phyloP scores from a whole-genome alignment of 2,797 vertebrate genomes.

The Megalops cyprinoides region DNA sequence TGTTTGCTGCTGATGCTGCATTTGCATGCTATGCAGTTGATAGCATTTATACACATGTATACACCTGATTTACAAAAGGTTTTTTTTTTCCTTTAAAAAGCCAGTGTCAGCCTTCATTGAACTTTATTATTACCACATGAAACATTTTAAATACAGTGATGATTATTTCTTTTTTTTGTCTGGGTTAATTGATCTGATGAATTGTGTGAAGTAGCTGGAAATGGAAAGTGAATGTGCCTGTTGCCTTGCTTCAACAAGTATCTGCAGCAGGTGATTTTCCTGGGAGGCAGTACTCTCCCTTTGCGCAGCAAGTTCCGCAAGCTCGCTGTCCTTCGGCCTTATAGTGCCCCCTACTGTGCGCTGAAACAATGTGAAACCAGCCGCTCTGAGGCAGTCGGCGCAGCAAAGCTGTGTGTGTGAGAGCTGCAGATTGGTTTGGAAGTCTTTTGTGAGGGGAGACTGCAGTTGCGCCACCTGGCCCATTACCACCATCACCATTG shows the following conservation, averaged over 20 bases:
- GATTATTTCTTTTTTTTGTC: not conserved
- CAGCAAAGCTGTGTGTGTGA: not conserved
- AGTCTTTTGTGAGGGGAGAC: not conserved
- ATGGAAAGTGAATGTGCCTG: not conserved
- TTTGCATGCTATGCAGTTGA: not conserved
- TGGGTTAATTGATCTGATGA: not conserved
- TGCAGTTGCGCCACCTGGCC: no score
- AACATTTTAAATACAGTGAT: not conserved
- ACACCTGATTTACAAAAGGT: not conserved
- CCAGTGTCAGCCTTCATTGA: not conserved
- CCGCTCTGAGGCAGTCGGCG: not conserved
- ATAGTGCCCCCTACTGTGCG: not conserved
- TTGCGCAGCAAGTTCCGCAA: not conserved
- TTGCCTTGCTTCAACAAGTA: not conserved
- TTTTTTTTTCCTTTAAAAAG: not conserved
- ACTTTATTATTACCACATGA: conserved; percentile 6
- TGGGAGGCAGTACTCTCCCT: not conserved
- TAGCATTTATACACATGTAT: conserved; percentile 12
- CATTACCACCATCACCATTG: no score
- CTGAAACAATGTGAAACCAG: not conserved
- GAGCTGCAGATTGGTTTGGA: not conserved
- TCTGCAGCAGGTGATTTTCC: not conserved
- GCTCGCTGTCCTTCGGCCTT: not conserved
- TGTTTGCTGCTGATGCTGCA: not conserved
- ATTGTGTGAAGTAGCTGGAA: no score